Evolutionary conservation across 2,113 vertebrate genomes (phyloP), one percentile per base, ranked within the genome.

Genomic region (Holacanthus passer): DNA sequence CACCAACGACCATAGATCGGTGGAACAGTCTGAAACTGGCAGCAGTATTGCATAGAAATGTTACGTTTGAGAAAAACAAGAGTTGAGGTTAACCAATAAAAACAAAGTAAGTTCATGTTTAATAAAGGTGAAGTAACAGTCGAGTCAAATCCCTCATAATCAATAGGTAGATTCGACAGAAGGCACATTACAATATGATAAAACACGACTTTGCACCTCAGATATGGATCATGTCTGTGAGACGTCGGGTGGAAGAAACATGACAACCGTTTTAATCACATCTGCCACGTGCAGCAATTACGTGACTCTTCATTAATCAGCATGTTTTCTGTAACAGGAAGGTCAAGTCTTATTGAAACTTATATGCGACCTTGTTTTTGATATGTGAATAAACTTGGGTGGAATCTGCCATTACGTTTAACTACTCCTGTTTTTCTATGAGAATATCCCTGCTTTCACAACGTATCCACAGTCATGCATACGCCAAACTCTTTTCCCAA

Each of bases 401-500:
- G 52, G 56, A 41, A 52, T 80, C 67, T n/a, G 31, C 11, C 17
- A 7, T 69, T 48, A 72, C n/a, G 19, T 66, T 72, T 5, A 45
- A 47, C 56, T 64, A 20, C 56, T 62, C 16, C 29, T 31, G 24
- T 45, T 60, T 73, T 39, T 60, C 32, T 68, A 4, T 0, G 45
- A 69, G 20, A 78, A 35, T 19, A 41, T 45, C 75, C 66, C 43
- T 17, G 63, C 14, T 7, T 77, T 84, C 75, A 73, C 77, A 62
- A 41, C 59, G 22, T 20, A 29, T 58, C 72, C 14, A 58, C 58
- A 53, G 73, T 29, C 59, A 64, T 31, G 12, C 68, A 73, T 43
- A 50, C 4, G 66, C 24, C 12, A 43, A 55, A 41, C 53, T 63
- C 62, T 11, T 56, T 35, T 53, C 65, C 81, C 87, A 93, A 94